Evolutionary conservation across 2,797 vertebrate genomes (phyloP).

Genomic region (Rachycentron canadum): DNA sequence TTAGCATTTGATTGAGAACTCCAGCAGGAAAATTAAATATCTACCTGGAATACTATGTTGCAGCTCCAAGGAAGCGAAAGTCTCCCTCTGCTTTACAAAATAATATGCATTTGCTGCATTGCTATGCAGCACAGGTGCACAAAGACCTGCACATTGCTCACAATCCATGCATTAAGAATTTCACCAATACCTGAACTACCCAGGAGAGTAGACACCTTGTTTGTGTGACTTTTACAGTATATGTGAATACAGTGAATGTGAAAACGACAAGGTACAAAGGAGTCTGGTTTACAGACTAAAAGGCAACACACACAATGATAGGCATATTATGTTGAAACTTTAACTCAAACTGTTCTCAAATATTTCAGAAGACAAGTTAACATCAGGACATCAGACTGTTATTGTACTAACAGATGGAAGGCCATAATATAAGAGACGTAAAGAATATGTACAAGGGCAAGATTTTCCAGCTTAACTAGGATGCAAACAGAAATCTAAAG

Average conservation of each 20-base stretch:
- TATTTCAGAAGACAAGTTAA: conserved; percentile 22
- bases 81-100: conserved; percentile 29
- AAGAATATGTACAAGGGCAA: neutral
- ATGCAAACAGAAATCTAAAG: conserved; percentile 8
- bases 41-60: conserved; percentile 36
- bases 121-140: conserved; percentile 35
- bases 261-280: conserved; percentile 38
- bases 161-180: conserved; percentile 26
- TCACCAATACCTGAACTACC: conserved; percentile 23
- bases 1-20: conserved; percentile 62
- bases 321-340: conserved; percentile 10
- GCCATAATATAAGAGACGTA: neutral
- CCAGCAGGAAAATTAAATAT: conserved; percentile 50
- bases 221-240: conserved; percentile 40
- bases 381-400: conserved; percentile 1
- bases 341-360: conserved; percentile 13
- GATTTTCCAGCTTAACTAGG: conserved; percentile 4
- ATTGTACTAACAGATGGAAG: conserved; percentile 1
- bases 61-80: conserved; percentile 9
- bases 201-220: conserved; percentile 34
- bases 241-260: conserved; percentile 34
- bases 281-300: conserved; percentile 26
- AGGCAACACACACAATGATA: conserved; percentile 20
- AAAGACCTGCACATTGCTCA: conserved; percentile 14
- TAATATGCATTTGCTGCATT: conserved; percentile 10